Base-by-base conservation (phyloP, 1,140 invertebrate species). In the Mya arenaria region DNA sequence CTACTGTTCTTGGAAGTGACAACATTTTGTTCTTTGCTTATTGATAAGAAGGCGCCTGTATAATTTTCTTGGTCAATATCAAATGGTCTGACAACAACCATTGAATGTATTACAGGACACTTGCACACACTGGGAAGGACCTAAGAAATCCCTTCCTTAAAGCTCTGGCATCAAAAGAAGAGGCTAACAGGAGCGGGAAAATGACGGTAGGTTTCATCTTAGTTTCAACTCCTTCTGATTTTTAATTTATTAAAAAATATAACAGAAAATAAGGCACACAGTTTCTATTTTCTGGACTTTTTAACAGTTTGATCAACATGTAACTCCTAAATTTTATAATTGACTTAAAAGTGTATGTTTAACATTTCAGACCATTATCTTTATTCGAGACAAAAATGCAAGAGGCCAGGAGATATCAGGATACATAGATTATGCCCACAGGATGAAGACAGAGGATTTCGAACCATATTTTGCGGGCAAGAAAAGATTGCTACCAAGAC, bases 351-450 rank as follows among this genome's bases (percentile, higher is more conserved):
- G n/a, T n/a, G n/a, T n/a, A n/a, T 82, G 48, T 65, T 79, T 79
- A 83, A 55, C 65, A 81, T 89, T 90, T 62, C 86, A 93, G 92
- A 95, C 96, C 4, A 95, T 97, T 36, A 95, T 97, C 77, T 97
- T 96, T 87, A 91, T 97, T 4, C 92, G 95, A 32, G 93, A 95
- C 85, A 93, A 93, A 65, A 95, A 95, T 72, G 94, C 93, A 41
- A 92, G 93, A 34, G 95, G 95, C 39, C 95, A 95, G 84, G 95
- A 96, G 89, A 94, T 96, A 55, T 96, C 96, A 19, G 96, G 95
- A 4, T 97, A 96, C 85, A 95, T 97, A 4, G 96, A 97, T 90
- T 97, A 95, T 89, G 94, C 94, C 0, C 94, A 96, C 83, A 94
- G 96, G 56, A 92, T 97, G 17, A 93, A 94, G 60, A 94, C 92